These are phyloP conservation scores for Spodoptera frugiperda DNA, from an alignment of 1,140 invertebrate species.

Conservation along the genomic window DNA sequence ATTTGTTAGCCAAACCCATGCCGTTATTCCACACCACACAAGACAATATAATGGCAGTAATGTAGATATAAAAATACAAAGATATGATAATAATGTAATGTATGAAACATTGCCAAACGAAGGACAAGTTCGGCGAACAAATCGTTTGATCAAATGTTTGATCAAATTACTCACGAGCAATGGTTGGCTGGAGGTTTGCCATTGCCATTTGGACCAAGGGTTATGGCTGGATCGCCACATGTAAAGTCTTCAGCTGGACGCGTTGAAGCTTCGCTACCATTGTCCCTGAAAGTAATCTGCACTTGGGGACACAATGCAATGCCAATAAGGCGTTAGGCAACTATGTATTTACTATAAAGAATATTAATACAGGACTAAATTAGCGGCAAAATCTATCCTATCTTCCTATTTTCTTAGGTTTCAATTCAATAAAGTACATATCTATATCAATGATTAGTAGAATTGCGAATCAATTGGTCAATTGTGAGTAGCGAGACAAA, in stretches of 20 bases:
- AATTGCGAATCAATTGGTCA: conserved; percentile 31
- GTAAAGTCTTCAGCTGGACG: conserved; percentile 77
- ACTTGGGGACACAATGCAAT: conserved; percentile 40
- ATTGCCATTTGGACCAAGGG: conserved; percentile 68
- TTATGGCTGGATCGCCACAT: conserved; percentile 62
- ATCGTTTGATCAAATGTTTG: conserved; percentile 44
- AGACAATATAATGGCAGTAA: conserved; percentile 12
- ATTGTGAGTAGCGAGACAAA: conserved; percentile 47
- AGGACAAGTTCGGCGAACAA: conserved; percentile 9
- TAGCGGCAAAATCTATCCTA: too few species aligned
- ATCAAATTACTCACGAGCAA: conserved; percentile 77
- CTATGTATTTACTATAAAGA: background rate
- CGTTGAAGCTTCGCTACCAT: conserved; percentile 84
- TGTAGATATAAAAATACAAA: background rate
- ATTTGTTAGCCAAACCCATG: conserved; percentile 38
- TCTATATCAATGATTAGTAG: background rate
- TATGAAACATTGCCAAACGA: background rate
- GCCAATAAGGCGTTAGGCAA: background rate
- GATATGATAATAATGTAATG: background rate
- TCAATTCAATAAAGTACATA: conserved; percentile 11
- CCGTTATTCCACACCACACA: conserved; percentile 15
- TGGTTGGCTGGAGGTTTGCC: conserved; percentile 74
- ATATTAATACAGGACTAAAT: background rate
- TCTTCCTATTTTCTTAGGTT: background rate
- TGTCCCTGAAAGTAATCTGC: conserved; percentile 78